phyloP scores from a whole-genome alignment of 2,797 vertebrate genomes.

The Sebastes paucispinis region DNA sequence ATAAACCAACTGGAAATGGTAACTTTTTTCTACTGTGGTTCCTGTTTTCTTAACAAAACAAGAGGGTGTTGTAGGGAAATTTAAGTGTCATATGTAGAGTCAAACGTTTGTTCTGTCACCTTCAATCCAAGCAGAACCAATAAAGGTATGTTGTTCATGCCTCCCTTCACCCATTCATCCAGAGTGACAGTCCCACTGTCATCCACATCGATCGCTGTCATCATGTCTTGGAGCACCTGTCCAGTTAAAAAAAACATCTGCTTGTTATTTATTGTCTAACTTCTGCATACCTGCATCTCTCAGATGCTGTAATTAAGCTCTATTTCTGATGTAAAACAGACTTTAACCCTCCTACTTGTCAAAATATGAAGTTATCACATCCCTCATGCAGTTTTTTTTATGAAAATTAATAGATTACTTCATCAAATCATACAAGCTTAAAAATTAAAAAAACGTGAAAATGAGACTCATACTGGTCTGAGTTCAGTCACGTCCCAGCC shows the following conservation, averaged over 20 bases:
- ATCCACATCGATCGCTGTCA: slow-evolving; percentile 91
- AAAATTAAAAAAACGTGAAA: not conserved
- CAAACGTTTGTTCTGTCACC: slow-evolving; percentile 49
- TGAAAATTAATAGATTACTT: no score
- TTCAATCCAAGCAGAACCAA: slow-evolving; percentile 92
- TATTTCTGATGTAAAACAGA: not conserved
- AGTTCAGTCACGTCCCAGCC: slow-evolving; percentile 94
- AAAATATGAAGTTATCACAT: not conserved
- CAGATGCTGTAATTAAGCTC: not conserved
- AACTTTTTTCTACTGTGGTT: no score
- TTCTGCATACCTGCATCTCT: not conserved
- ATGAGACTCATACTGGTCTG: slow-evolving; percentile 81
- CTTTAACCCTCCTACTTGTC: not conserved
- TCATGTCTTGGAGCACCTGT: slow-evolving; percentile 92
- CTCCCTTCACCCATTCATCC: slow-evolving; percentile 92
- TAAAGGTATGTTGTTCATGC: slow-evolving; percentile 90
- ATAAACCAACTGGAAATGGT: not conserved
- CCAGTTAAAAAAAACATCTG: not conserved
- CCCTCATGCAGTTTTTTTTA: not conserved
- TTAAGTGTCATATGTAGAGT: not conserved
- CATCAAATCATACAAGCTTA: not conserved
- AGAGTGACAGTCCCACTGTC: slow-evolving; percentile 87
- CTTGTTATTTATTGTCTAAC: not conserved
- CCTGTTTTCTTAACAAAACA: not conserved
- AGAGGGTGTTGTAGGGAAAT: not conserved